Percentiles rank a stretch among this genome's conserved stretches.
These are phyloP conservation scores for Turritopsis rubra DNA, from an alignment of 30 jellyfish, hydroid and myxozoan genomes.

Conservation along the genomic window DNA sequence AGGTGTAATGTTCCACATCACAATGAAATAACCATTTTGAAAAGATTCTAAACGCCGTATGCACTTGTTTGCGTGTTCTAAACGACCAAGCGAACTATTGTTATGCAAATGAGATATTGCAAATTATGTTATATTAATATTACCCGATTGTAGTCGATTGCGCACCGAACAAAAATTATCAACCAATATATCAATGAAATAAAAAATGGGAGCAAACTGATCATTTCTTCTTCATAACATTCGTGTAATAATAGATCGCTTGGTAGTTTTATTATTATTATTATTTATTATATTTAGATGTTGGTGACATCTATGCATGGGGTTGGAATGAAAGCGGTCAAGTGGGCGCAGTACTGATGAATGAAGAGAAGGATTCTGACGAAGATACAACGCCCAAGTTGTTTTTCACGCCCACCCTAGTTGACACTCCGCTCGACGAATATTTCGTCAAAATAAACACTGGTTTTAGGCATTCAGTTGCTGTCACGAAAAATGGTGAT, in stretches of 20 bases:
- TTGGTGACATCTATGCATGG: conserved; percentile 95
- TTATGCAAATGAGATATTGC: no score
- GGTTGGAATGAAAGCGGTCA: conserved; percentile 99
- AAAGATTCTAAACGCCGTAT: no score
- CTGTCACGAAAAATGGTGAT: conserved; percentile 42
- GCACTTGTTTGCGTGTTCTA: neutral
- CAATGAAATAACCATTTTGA: neutral
- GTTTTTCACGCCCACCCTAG: conserved; percentile 31
- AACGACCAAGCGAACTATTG: neutral
- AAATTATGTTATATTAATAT: no score
- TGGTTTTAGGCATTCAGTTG: conserved; percentile 96
- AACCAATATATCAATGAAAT: no score
- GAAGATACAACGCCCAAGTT: conserved; percentile 15
- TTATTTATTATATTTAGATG: conserved; percentile 30
- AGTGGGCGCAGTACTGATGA: conserved; percentile 44
- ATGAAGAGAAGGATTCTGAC: conserved; percentile 12
- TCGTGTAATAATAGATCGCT: no score
- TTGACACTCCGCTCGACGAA: conserved; percentile 48
- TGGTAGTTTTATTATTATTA: neutral
- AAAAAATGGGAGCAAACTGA: no score
- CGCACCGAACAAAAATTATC: no score
- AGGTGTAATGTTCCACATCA: neutral
- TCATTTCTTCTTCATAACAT: no score
- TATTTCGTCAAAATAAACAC: conserved; percentile 42
- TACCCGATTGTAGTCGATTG: no score